These are phyloP conservation scores for Sebastes fasciatus DNA, from an alignment of 2,113 vertebrate species.

Conservation along the genomic window DNA sequence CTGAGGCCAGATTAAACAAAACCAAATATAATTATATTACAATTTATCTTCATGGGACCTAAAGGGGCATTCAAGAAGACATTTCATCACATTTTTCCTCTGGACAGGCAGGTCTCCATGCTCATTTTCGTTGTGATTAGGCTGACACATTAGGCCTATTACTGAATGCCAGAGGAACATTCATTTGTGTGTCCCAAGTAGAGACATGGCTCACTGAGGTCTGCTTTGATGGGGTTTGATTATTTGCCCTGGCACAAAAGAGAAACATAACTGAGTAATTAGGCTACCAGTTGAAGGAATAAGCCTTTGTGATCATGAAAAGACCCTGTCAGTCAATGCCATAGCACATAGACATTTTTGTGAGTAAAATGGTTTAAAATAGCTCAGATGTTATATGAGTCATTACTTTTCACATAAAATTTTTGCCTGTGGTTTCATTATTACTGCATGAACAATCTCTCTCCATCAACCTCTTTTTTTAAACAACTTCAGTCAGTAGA, in stretches of 20 bases:
- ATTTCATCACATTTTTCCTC: no score
- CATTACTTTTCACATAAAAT: slow-evolving; percentile 10
- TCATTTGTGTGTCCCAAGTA: slow-evolving; percentile 48
- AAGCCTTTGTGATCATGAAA: slow-evolving; percentile 55
- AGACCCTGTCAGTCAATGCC: slow-evolving; percentile 47
- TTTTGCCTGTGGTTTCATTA: slow-evolving; percentile 23
- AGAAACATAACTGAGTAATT: slow-evolving; percentile 67
- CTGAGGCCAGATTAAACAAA: no score
- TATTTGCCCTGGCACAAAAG: slow-evolving; percentile 58
- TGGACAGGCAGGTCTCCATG: background rate
- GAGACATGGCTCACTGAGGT: slow-evolving; percentile 46
- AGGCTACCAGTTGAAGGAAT: slow-evolving; percentile 56
- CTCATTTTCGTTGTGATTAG: slow-evolving; percentile 42
- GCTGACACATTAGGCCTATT: slow-evolving; percentile 25
- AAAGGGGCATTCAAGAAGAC: no score
- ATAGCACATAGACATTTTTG: background rate
- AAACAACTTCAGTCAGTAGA: slow-evolving; percentile 27
- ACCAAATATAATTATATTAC: no score
- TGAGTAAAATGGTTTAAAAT: slow-evolving; percentile 31
- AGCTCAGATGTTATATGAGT: slow-evolving; percentile 12
- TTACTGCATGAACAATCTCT: slow-evolving; percentile 14
- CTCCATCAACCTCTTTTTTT: slow-evolving; percentile 15
- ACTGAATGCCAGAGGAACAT: slow-evolving; percentile 22
- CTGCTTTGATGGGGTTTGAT: slow-evolving; percentile 34
- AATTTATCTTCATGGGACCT: no score